Evolutionary conservation across 2,888 invertebrate genomes (phyloP).

Genomic region (Luperina nickerlii): DNA sequence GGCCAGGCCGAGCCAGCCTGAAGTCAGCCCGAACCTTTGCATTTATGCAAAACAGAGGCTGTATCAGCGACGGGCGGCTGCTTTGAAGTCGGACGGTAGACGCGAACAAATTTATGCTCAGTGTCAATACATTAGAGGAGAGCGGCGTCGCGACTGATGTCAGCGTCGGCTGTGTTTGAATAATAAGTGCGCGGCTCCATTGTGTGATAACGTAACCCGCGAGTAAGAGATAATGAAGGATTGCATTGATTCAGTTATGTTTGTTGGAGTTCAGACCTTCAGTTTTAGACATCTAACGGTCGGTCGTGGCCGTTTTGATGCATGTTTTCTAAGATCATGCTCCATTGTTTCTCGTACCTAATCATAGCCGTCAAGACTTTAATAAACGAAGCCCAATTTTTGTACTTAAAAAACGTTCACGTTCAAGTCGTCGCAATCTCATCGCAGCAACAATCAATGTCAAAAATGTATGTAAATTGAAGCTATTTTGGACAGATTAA

Average conservation of each 20-base stretch:
- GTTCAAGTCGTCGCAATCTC: background rate
- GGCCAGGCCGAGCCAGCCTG: constrained; percentile 64
- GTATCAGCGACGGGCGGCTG: constrained; percentile 62
- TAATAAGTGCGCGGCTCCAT: constrained; percentile 71
- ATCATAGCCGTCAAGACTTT: background rate
- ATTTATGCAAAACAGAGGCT: constrained; percentile 75
- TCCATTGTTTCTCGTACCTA: background rate
- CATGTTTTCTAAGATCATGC: background rate
- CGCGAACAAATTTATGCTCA: constrained; percentile 82
- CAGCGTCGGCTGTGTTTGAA: constrained; percentile 77
- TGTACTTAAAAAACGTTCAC: background rate
- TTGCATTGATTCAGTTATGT: constrained; percentile 3
- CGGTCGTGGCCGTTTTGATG: background rate
- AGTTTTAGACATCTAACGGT: background rate
- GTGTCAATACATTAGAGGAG: constrained; percentile 83
- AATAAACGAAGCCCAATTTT: background rate
- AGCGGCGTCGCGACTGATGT: constrained; percentile 79
- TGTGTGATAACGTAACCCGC: constrained; percentile 46
- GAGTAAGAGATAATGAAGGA: constrained; percentile 10
- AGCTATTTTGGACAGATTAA: background rate
- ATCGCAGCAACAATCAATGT: background rate
- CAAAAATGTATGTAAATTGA: background rate
- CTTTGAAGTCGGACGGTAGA: constrained; percentile 75
- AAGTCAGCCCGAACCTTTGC: constrained; percentile 70
- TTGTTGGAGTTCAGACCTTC: constrained; percentile 7